Base-by-base conservation (phyloP, 2,797 vertebrate species). In the Chelon auratus region DNA sequence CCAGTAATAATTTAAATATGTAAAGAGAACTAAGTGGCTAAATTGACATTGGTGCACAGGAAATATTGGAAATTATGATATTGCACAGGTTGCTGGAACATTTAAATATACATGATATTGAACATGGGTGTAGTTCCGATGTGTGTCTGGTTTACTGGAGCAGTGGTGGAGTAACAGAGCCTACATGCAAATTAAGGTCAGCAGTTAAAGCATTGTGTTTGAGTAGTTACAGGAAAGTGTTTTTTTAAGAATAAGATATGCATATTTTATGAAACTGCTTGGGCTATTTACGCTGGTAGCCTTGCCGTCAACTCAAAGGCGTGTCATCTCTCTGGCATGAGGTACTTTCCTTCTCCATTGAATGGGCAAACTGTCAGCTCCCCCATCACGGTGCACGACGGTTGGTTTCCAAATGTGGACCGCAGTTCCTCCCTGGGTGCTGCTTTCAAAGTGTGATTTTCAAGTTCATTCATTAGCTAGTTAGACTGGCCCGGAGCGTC, bases 361-460 rank as follows among this genome's bases (percentile, higher is more conserved):
- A 56, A 0, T 4, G 9, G 5, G 30, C 36, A 17, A 15, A 30
- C 11, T 77, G 53, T 64, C 52, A 57, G 54, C 39, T 72, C 57
- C 30, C 30, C 39, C 33, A 68, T 71, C 24, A 58, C 9, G 48
- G 52, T 64, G 59, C 71, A 50, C 40, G 14, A 72, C 6, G 4
- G 5, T 33, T 33, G 15, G 24, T 43, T 62, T 65, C 62, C 72
- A 70, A 47, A 50, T 66, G 62, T 3, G 9, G 50, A 62, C 50
- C 2, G 3, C 40, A 63, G 18, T 26, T 56, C 48, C 15, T 63
- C 53, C 71, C 20, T 37, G 24, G 59, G 39, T 69, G 48, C 26
- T 51, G 59, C 59, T 50, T 71, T 62, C 8, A 58, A 66, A 70
- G 40, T 52, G n/a, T 64, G 39, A 75, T 51, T 77, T 24, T 68